Evolutionary conservation across 1,140 invertebrate species (phyloP).

Genomic region (Drosophila funebris): DNA sequence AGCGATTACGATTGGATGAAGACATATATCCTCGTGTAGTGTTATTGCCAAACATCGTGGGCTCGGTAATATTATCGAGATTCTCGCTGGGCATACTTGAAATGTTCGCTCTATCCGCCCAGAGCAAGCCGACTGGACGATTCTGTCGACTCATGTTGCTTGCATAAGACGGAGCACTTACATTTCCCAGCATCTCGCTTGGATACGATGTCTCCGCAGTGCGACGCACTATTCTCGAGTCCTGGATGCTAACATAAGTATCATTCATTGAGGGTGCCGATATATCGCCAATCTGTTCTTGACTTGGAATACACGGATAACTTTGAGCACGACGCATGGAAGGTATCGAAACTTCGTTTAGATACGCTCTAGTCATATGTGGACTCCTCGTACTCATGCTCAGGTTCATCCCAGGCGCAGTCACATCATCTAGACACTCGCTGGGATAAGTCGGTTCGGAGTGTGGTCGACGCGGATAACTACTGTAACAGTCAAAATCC

Average conservation of each 20-base stretch:
- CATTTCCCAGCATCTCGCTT: slow-evolving; percentile 9
- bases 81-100: neutral
- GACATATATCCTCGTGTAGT: neutral
- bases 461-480: neutral
- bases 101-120: neutral
- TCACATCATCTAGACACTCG: slow-evolving; percentile 26
- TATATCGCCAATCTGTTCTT: neutral
- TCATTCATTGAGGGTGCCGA: neutral
- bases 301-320: slow-evolving; percentile 16
- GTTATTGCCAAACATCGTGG: neutral
- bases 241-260: neutral
- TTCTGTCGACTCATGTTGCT: neutral
- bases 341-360: slow-evolving; percentile 11
- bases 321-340: slow-evolving; percentile 11
- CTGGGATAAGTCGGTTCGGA: neutral
- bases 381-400: neutral
- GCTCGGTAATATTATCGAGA: neutral
- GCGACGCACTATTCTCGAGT: neutral
- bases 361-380: slow-evolving; percentile 14
- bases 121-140: neutral
- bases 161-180: slow-evolving; percentile 26
- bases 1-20: neutral
- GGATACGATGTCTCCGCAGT: slow-evolving; percentile 21
- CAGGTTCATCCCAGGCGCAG: neutral
- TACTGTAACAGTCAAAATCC: neutral